Conservation (phyloP, 2,113 vertebrate species). For the Thomomys bottae region DNA sequence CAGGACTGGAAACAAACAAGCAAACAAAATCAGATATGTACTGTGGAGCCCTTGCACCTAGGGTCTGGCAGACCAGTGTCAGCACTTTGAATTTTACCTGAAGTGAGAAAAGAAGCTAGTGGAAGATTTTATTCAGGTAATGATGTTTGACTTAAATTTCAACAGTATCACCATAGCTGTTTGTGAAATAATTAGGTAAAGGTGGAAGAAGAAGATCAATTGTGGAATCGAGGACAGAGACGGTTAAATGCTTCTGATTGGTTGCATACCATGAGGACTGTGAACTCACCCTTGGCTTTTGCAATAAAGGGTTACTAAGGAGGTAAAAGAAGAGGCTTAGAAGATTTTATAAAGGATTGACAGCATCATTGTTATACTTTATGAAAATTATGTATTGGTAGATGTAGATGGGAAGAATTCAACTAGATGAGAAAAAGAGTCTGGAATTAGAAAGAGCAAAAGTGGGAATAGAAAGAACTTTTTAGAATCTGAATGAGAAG, state of each 20-base stretch:
- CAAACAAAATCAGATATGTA: no score
- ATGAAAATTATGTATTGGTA: constrained; percentile 20
- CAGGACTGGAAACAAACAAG: no score
- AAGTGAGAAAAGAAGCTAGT: neutral
- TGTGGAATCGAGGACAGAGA: neutral
- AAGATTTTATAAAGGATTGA: constrained; percentile 43
- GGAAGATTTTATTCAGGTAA: neutral
- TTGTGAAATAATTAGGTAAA: constrained; percentile 8
- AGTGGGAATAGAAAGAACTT: neutral
- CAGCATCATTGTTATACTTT: neutral
- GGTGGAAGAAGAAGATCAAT: neutral
- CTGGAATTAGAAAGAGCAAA: neutral
- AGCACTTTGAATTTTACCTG: neutral
- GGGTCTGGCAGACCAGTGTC: neutral
- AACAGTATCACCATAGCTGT: neutral
- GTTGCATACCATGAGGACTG: neutral
- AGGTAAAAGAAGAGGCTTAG: constrained; percentile 20
- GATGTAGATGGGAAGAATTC: neutral
- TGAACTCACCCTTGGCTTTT: constrained; percentile 23
- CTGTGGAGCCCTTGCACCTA: no score
- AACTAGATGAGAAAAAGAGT: neutral
- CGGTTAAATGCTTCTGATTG: neutral
- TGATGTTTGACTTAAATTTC: neutral
- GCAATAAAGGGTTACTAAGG: neutral
- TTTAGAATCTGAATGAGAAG: constrained; percentile 1